phyloP scores from a whole-genome alignment of 2,888 invertebrate genomes.

The Ichneumoninae sp. region DNA sequence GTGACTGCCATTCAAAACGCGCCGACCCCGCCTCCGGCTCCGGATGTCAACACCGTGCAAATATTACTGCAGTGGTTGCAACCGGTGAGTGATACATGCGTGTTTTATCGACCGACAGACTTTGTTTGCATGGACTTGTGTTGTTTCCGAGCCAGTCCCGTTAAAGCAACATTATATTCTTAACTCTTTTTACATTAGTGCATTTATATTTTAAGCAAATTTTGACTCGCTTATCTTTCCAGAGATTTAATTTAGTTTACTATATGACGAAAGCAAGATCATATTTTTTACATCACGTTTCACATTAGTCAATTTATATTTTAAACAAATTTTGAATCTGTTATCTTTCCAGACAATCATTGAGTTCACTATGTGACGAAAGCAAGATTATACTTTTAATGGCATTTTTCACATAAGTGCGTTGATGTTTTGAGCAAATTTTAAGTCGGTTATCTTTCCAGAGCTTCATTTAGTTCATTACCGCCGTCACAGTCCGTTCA shows the following conservation, averaged over 20 bases:
- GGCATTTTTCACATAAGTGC: too few relatives aligned
- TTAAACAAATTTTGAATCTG: too few relatives aligned
- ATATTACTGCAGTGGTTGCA: conserved; percentile 89
- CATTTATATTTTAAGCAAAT: too few relatives aligned
- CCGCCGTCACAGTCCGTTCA: not conserved
- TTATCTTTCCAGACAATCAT: not conserved
- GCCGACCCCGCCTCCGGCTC: conserved; percentile 88
- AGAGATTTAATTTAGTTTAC: not conserved
- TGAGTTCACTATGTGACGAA: not conserved
- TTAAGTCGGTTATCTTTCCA: not conserved
- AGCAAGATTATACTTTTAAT: too few relatives aligned
- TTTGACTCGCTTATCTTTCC: too few relatives aligned
- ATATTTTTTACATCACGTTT: too few relatives aligned
- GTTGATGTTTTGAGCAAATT: not conserved
- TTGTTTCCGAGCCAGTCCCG: too few relatives aligned
- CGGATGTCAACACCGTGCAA: conserved; percentile 88
- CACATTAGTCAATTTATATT: too few relatives aligned
- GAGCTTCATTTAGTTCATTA: not conserved
- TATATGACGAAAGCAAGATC: too few relatives aligned
- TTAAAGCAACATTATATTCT: too few relatives aligned
- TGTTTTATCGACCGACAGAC: not conserved
- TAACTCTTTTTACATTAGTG: too few relatives aligned
- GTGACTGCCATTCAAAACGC: conserved; percentile 88
- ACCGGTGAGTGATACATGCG: conserved; percentile 78
- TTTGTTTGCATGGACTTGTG: not conserved